phyloP scores from a whole-genome alignment of 2,888 invertebrate genomes.

The Adelognathus sp. region DNA sequence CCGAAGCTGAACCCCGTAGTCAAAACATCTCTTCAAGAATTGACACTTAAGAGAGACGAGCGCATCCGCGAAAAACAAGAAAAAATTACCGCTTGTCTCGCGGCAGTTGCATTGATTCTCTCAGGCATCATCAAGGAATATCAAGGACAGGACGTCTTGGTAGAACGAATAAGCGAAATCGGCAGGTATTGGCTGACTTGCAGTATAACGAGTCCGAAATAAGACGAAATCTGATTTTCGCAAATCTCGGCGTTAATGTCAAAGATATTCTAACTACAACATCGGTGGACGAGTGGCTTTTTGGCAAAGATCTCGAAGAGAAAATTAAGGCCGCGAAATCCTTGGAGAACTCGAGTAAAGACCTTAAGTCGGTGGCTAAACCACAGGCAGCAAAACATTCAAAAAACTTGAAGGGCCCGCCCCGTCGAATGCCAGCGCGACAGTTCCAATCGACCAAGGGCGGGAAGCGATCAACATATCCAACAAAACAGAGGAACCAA shows the following conservation, averaged over 20 bases:
- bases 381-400: not conserved
- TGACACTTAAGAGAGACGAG: conserved; percentile 1
- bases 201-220: conserved; percentile 14
- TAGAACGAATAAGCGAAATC: not conserved
- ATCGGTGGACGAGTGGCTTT: not conserved
- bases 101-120: not conserved
- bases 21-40: not conserved
- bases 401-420: conserved; percentile 15
- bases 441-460: not conserved
- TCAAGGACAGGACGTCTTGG: no score
- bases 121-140: no score
- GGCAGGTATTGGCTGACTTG: conserved; percentile 6
- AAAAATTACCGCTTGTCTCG: conserved; percentile 26
- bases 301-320: not conserved
- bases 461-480: not conserved
- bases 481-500: no score
- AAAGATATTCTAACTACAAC: not conserved
- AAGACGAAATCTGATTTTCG: conserved; percentile 23
- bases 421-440: not conserved
- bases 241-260: conserved; percentile 18
- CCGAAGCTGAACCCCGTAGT: conserved; percentile 42
- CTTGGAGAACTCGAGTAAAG: not conserved
- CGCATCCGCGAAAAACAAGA: conserved; percentile 22
- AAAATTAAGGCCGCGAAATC: not conserved
- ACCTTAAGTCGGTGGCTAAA: not conserved